Evolutionary conservation across 2,888 invertebrate species (phyloP), one percentile per base, ranked within the genome.

Genomic region (Molorchus minor): DNA sequence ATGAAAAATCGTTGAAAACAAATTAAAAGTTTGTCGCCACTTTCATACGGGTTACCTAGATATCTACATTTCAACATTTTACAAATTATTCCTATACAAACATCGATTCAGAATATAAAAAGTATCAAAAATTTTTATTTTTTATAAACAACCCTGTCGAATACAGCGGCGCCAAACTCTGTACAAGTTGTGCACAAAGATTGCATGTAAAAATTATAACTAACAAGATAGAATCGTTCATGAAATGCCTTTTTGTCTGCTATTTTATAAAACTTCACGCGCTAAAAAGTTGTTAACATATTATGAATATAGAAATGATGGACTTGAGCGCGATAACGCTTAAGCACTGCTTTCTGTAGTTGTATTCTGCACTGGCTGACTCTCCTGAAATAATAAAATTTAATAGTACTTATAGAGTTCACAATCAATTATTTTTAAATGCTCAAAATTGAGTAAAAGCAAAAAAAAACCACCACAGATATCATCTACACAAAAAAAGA

Each of bases 341-440:
- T 85, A 86, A 82, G 85, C 86, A 79, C 83, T 84, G 83, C 85
- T 86, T 79, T 86, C 86, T 63, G 85, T 83, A 71, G 84, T 82
- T 74, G 84, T 85, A 75, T 84, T 85, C 79, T 85, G 85, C 80
- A 85, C 85, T 73, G 84, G 82, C 77, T 85, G 85, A 76, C 81
- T 82, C 65, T 84, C 84, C 84, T 84, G 79, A n/a, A 79, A 79
- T 56, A 68, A 71, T 69, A 71, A 62, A 62, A 65, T 58, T 54
- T 43, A 5, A 56, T n/a, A n/a, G n/a, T n/a, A n/a, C n/a, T n/a
- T n/a, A n/a, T n/a, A n/a, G n/a, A n/a, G n/a, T n/a, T n/a, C n/a
- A n/a, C n/a, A n/a, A n/a, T n/a, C n/a, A n/a, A n/a, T n/a, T n/a
- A n/a, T n/a, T n/a, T n/a, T n/a, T n/a, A n/a, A n/a, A n/a, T n/a